These are phyloP conservation scores for Sinosuthora webbiana DNA, from an alignment of 2,113 vertebrate species.

Conservation along the genomic window DNA sequence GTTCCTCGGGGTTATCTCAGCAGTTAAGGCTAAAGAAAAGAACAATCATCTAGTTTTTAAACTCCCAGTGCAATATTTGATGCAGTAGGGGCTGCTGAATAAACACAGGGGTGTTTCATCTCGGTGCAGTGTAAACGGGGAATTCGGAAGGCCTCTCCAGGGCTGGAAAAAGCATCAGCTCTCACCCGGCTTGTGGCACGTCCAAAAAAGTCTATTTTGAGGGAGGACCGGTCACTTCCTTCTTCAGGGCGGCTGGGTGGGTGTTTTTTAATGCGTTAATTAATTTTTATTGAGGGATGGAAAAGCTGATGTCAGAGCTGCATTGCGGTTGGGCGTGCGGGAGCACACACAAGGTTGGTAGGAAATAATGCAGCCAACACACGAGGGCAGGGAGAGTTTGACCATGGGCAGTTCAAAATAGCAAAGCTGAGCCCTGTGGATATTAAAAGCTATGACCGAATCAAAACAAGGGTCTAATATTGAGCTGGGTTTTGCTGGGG, in stretches of 20 bases:
- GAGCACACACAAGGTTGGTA: slow-evolving; percentile 19
- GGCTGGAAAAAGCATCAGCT: slow-evolving; percentile 26
- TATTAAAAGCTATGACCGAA: slow-evolving; percentile 66
- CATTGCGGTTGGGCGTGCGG: background rate
- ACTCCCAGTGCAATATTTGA: background rate
- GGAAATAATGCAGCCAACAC: slow-evolving; percentile 46
- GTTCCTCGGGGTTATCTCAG: background rate
- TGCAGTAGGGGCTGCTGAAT: background rate
- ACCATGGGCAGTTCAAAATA: slow-evolving; percentile 50
- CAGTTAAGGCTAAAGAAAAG: background rate
- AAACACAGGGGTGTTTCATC: background rate
- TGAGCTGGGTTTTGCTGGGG: slow-evolving; percentile 25
- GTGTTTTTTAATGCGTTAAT: slow-evolving; percentile 58
- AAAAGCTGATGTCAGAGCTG: slow-evolving; percentile 61
- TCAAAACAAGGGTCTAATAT: slow-evolving; percentile 44
- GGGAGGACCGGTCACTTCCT: slow-evolving; percentile 13
- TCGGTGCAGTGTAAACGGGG: background rate
- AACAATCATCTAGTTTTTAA: background rate
- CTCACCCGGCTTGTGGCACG: background rate
- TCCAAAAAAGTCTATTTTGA: background rate
- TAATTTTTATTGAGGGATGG: slow-evolving; percentile 55
- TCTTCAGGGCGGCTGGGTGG: background rate
- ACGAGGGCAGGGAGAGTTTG: slow-evolving; percentile 48
- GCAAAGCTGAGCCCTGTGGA: slow-evolving; percentile 45
- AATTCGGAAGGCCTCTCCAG: background rate